Conservation (phyloP, 2,888 invertebrate genomes). For the Mermis nigrescens region DNA sequence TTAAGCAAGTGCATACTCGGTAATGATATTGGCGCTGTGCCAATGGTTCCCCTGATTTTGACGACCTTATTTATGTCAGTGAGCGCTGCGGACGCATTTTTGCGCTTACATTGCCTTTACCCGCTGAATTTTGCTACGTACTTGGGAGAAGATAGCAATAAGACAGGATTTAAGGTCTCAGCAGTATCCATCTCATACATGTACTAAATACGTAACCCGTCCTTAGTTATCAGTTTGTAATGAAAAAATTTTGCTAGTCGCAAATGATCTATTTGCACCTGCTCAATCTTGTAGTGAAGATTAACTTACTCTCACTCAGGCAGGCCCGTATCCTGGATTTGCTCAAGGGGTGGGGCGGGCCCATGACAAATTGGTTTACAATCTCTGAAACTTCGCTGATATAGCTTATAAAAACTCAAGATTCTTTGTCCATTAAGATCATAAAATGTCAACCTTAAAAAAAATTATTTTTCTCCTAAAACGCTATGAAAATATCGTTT, state of each 20-base stretch:
- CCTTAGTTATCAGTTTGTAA: constrained; percentile 23
- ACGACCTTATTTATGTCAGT: constrained; percentile 36
- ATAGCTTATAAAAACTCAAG: too few species aligned
- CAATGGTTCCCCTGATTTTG: constrained; percentile 10
- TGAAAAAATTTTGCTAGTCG: not conserved
- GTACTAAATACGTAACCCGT: too few species aligned
- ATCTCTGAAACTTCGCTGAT: too few species aligned
- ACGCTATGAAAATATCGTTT: too few species aligned
- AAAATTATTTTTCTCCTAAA: too few species aligned
- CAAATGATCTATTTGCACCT: not conserved
- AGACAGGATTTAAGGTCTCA: constrained; percentile 35
- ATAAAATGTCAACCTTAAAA: too few species aligned
- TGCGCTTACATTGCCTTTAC: constrained; percentile 34
- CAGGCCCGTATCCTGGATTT: too few species aligned
- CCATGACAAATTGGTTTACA: too few species aligned
- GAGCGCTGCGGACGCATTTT: constrained; percentile 32
- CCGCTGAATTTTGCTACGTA: constrained; percentile 40
- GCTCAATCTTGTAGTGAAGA: constrained; percentile 3
- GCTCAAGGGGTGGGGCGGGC: too few species aligned
- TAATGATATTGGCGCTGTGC: not conserved
- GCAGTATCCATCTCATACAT: too few species aligned
- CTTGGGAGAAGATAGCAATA: constrained; percentile 39
- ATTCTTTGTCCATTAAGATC: too few species aligned
- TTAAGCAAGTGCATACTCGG: not conserved
- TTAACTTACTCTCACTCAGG: constrained; percentile 6